These are phyloP conservation scores for Paelopatides confundens DNA, from an alignment of 53 echinoderm and acorn worm genomes.

Conservation along the genomic window DNA sequence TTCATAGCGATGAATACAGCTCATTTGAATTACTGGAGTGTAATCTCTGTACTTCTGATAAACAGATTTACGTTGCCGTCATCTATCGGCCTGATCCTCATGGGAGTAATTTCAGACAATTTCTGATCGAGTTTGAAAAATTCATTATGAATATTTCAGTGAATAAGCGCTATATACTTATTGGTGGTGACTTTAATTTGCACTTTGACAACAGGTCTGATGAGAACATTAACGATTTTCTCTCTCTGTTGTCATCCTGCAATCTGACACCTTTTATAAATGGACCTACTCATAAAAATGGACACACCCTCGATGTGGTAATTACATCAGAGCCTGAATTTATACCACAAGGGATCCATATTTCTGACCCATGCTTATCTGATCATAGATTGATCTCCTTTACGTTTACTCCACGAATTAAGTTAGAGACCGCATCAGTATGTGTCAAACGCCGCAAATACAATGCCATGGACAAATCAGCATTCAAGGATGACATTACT, in stretches of 20 bases:
- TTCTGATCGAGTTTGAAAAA: background rate
- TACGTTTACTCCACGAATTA: background rate
- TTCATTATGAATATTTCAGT: constrained; percentile 7
- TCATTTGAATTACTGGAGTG: background rate
- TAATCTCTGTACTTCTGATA: background rate
- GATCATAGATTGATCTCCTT: background rate
- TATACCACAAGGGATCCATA: background rate
- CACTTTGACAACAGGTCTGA: constrained; percentile 22
- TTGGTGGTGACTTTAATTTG: constrained; percentile 20
- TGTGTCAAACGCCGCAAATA: background rate
- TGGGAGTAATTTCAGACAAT: background rate
- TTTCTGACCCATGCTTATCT: background rate
- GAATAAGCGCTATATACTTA: constrained; percentile 1
- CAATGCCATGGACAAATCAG: background rate
- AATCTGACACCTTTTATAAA: constrained; percentile 19
- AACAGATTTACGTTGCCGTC: background rate
- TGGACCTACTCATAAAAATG: constrained; percentile 10
- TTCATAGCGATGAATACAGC: background rate
- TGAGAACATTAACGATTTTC: background rate
- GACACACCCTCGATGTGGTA: background rate
- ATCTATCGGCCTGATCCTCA: background rate
- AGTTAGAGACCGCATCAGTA: background rate
- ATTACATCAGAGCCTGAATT: background rate
- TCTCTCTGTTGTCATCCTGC: constrained; percentile 6
- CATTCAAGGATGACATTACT: constrained; percentile 27